Conservation (phyloP, 2,888 invertebrate genomes). For the Gasteruption jaculator region DNA sequence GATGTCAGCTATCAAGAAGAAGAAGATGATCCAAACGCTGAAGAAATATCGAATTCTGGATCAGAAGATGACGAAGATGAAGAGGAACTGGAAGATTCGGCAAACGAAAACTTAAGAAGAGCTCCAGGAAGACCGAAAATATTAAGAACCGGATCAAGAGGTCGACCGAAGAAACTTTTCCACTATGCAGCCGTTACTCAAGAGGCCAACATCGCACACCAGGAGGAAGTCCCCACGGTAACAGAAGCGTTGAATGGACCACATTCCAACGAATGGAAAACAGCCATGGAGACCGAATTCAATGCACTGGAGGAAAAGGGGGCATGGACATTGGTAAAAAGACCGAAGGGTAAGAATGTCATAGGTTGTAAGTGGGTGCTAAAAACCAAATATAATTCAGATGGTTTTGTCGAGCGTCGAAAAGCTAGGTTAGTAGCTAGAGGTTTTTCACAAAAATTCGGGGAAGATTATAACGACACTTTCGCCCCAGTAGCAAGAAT, state of each 20-base stretch:
- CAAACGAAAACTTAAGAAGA: no score
- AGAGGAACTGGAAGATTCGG: background rate
- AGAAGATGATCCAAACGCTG: background rate
- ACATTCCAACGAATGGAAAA: conserved; percentile 10
- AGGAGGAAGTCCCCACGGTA: conserved; percentile 1
- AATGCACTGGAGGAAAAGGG: conserved; percentile 7
- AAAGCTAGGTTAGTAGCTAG: conserved; percentile 3
- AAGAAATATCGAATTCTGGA: background rate
- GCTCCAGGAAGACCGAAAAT: conserved; percentile 9
- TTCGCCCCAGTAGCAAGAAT: conserved; percentile 9
- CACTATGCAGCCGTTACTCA: background rate
- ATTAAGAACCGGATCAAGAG: conserved; percentile 7
- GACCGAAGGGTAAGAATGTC: conserved; percentile 6
- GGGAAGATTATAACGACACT: conserved; percentile 1
- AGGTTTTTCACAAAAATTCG: background rate
- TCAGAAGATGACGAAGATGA: background rate
- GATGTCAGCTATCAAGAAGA: no score
- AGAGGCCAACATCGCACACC: conserved; percentile 1
- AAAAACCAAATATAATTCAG: conserved; percentile 4
- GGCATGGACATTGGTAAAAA: conserved; percentile 10
- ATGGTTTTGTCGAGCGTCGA: conserved; percentile 1
- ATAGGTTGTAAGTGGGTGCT: conserved; percentile 13
- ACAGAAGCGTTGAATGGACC: conserved; percentile 11
- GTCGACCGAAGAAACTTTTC: conserved; percentile 7
- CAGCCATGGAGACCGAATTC: conserved; percentile 13